Evolutionary conservation across 2,113 vertebrate species (phyloP).

Genomic region (Erythrocebus patas): DNA sequence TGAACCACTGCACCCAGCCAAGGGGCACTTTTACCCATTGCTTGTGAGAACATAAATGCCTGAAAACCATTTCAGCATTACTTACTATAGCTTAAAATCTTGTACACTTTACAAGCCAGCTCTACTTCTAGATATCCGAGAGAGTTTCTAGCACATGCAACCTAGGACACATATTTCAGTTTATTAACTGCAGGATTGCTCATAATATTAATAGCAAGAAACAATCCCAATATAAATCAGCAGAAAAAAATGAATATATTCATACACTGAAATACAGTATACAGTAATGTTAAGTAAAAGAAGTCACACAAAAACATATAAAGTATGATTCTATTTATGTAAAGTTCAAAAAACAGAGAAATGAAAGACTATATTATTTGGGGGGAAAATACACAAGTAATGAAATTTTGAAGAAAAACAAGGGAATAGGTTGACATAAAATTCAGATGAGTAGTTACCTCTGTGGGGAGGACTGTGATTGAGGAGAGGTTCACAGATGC

Average conservation of each 20-base stretch:
- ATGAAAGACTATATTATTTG: neutral
- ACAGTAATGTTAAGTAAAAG: neutral
- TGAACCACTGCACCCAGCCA: neutral
- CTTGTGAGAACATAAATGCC: neutral
- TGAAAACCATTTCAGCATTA: neutral
- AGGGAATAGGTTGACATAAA: neutral
- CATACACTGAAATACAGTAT: neutral
- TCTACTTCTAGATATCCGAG: neutral
- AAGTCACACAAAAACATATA: neutral
- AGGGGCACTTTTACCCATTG: neutral
- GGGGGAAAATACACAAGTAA: neutral
- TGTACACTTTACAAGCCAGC: neutral
- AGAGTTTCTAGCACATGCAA: neutral
- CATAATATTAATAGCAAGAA: neutral
- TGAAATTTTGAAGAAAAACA: constrained; percentile 11
- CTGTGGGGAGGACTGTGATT: neutral
- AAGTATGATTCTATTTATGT: neutral
- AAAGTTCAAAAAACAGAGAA: constrained; percentile 24
- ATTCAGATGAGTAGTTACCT: neutral
- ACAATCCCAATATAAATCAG: neutral
- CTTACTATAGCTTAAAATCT: neutral
- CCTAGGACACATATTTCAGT: neutral
- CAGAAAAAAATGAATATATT: neutral
- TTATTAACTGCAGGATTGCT: neutral
- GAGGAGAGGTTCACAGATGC: neutral